Evolutionary conservation across 2,888 invertebrate species (phyloP), one percentile per base, ranked within the genome.

Genomic region (Agrochola macilenta): DNA sequence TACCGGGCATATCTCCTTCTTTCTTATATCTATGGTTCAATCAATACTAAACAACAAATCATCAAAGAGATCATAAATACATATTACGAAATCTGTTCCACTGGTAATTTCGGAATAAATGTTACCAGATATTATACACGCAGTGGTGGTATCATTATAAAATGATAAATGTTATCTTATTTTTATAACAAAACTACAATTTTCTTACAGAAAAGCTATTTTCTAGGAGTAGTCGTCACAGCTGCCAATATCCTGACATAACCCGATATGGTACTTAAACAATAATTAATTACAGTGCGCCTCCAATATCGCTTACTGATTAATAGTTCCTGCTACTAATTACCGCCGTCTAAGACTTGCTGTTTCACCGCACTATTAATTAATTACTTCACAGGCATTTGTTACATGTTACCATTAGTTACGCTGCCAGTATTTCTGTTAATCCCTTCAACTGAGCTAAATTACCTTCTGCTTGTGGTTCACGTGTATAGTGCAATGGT

Each of bases 311-410:
- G 49, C n/a, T 43, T 3, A 43, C 12, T n/a, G 71, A 77, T 54
- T 77, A 52, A 70, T 79, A 49, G 7, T n/a, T 35, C n/a, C 14
- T 52, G 17, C 11, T 58, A 20, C 14, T 26, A 78, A 78, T 49
- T 49, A 46, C 30, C 11, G 20, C 14, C 74, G 20, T 35, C 17
- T n/a, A 52, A 58, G 23, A 30, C n/a, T 49, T 49, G 30, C 57
- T 39, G 20, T 30, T 58, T 52, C 12, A 30, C 4, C 58, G 35
- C 5, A 66, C 46, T 73, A 30, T 9, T 58, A 39, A 79, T 79
- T 52, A 26, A 20, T 79, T 49, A 20, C 5, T 30, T 26, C 12
- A 23, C 58, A 78, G n/a, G 7, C 39, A n/a, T 66, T 35, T 23
- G 54, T 14, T 35, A 70, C 11, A 39, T 9, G 72, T 23, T 52